These are phyloP conservation scores for Morpho deidamia DNA, from an alignment of 2,888 invertebrate genomes.

Conservation along the genomic window DNA sequence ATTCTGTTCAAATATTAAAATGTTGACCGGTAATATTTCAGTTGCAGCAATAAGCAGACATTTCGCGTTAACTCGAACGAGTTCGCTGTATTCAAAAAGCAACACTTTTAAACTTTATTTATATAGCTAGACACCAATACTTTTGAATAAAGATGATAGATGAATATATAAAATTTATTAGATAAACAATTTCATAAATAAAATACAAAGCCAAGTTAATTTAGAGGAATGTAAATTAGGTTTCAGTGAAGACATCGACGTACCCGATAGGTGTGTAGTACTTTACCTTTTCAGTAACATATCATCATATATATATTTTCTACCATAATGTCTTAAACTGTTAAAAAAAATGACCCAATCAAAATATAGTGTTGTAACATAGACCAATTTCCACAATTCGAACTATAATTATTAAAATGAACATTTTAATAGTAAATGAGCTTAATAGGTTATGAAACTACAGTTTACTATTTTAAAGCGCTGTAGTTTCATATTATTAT, in stretches of 20 bases:
- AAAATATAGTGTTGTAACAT: no score
- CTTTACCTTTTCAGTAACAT: neutral
- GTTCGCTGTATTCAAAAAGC: conserved; percentile 13
- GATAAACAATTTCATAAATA: conserved; percentile 10
- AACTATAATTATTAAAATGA: no score
- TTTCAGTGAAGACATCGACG: conserved; percentile 8
- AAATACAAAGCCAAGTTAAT: conserved; percentile 12
- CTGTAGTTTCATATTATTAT: no score
- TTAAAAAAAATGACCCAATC: no score
- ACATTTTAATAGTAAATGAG: no score
- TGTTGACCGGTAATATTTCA: neutral
- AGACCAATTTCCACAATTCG: no score
- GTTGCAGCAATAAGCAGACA: conserved; percentile 14
- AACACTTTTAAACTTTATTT: conserved; percentile 14
- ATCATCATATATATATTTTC: no score
- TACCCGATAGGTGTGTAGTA: conserved; percentile 1
- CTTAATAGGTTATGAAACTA: no score
- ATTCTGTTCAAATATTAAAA: conserved; percentile 4
- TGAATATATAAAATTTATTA: conserved; percentile 9
- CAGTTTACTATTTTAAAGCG: no score
- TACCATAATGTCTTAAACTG: no score
- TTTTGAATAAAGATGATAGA: conserved; percentile 10
- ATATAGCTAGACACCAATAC: conserved; percentile 13
- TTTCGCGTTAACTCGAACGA: conserved; percentile 16
- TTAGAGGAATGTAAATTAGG: conserved; percentile 19